Evolutionary conservation across 2,888 invertebrate genomes (phyloP), one percentile per base, ranked within the genome.

Genomic region (Eugnorisma glareosa): DNA sequence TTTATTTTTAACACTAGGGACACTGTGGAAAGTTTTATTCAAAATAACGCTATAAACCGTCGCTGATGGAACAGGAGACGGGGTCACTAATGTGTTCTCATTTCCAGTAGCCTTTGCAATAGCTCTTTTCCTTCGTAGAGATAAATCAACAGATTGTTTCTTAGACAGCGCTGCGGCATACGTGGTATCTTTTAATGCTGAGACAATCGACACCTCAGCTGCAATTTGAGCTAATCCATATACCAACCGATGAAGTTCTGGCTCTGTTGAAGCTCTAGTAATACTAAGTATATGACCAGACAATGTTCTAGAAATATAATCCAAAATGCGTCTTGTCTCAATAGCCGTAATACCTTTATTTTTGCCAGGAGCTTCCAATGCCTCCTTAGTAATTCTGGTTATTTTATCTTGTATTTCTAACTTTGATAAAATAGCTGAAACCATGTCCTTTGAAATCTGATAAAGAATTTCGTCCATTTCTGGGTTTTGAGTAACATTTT

Each of bases 151-250:
- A 6, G 96, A 95, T 86, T 96, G 96, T 81, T 95, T 96, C 83
- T 95, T 96, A 48, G 96, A 96, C 64, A 96, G 86, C 5, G 95
- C 94, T 67, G 93, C 88, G 21, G 96, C 92, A 81, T 96, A 96
- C 13, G 96, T 96, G 11, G 94, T 95, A 83, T 96, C 96, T 89
- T 96, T 96, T 75, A 96, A 89, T 37, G 96, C 96, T 40, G 96
- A 94, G 6, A 96, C 94, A 79, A 96, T 96, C 1, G 96, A 96
- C 18, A 96, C 93, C 89, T 96, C 96, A 64, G 96, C 96, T 64
- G 96, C 94, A 81, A 96, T 96, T 92, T 96, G 96, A n/a, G 95
- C 94, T 84, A 96, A 89, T 11, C 96, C 96, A 83, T 96, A 96
- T 11, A 96, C 96, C 57, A 96, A 88, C 24, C 96, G 93, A 90